These are phyloP conservation scores for western clawed frog (Xenopus tropicalis) DNA, from an alignment of 2,113 vertebrate genomes.

Conservation along the genomic window UCB_Xtro_10.0 CM004446.2:119475501-119476000, in stretches of 20 bases:
- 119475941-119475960: too few relatives aligned
- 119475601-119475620: slow-evolving; percentile 51
- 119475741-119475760: slow-evolving; percentile 58
- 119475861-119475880: neutral
- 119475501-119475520: slow-evolving; percentile 48
- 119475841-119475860: neutral
- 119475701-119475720: slow-evolving; percentile 53
- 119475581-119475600: slow-evolving; percentile 56
- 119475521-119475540: slow-evolving; percentile 59
- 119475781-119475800: neutral
- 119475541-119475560: slow-evolving; percentile 57
- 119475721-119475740: slow-evolving; percentile 60
- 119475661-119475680: slow-evolving; percentile 54
- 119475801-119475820: neutral
- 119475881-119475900: neutral
- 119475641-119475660: slow-evolving; percentile 57
- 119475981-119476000: too few relatives aligned
- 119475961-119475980: too few relatives aligned
- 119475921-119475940: too few relatives aligned
- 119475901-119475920: too few relatives aligned
- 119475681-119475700: slow-evolving; percentile 59
- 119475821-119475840: neutral
- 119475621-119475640: slow-evolving; percentile 46
- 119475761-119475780: slow-evolving; percentile 56
- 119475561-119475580: slow-evolving; percentile 66